Conservation (phyloP, 2,888 invertebrate genomes). For the Polydrusus cervinus region DNA sequence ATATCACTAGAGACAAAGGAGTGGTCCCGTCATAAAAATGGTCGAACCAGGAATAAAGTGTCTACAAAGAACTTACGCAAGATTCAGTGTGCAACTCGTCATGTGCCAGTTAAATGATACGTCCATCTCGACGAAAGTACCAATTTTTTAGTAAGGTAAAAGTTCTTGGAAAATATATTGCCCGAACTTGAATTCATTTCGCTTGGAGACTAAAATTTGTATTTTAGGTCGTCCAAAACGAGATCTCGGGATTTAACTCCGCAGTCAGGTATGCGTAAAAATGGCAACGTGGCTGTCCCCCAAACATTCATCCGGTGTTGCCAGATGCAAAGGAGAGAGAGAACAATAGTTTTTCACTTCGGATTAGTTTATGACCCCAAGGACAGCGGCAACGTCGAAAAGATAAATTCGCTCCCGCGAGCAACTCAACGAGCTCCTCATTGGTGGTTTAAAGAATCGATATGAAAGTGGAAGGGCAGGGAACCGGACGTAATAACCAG, state of each 20-base stretch:
- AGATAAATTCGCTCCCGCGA: slow-evolving; percentile 74
- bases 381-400: slow-evolving; percentile 71
- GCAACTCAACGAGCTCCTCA: slow-evolving; percentile 72
- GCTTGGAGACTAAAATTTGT: slow-evolving; percentile 52
- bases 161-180: slow-evolving; percentile 39
- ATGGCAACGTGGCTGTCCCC: slow-evolving; percentile 67
- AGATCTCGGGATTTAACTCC: slow-evolving; percentile 50
- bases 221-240: slow-evolving; percentile 49
- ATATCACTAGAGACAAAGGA: slow-evolving; percentile 31
- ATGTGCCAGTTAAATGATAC: slow-evolving; percentile 63
- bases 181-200: slow-evolving; percentile 54
- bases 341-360: slow-evolving; percentile 27
- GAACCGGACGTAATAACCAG: slow-evolving; percentile 73
- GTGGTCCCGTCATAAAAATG: slow-evolving; percentile 34
- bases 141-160: slow-evolving; percentile 46
- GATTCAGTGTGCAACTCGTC: slow-evolving; percentile 38
- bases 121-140: slow-evolving; percentile 48
- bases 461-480: slow-evolving; percentile 76
- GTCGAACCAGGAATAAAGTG: slow-evolving; percentile 25
- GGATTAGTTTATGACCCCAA: slow-evolving; percentile 58
- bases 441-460: slow-evolving; percentile 79
- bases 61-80: slow-evolving; percentile 53
- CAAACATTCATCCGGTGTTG: slow-evolving; percentile 59
- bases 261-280: slow-evolving; percentile 47
- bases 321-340: slow-evolving; percentile 56